Evolutionary conservation across 2,888 invertebrate genomes (phyloP).

Genomic region (Quadroppia sp.): DNA sequence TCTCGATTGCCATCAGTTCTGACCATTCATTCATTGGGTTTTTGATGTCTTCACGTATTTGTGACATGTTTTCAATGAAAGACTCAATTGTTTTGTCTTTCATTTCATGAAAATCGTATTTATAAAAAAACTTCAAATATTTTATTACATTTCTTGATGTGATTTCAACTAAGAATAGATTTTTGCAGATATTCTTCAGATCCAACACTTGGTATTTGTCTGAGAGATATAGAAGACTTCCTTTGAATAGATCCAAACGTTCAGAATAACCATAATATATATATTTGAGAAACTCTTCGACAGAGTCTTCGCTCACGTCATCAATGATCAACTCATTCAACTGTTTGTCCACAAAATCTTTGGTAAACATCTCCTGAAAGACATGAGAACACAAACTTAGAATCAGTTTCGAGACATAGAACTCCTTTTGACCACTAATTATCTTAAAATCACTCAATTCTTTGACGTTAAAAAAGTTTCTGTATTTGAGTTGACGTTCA

Average conservation of each 20-base stretch:
- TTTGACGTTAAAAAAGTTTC: neutral
- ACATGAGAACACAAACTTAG: neutral
- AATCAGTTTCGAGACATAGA: neutral
- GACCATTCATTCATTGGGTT: no score
- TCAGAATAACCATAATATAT: neutral
- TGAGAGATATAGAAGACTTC: neutral
- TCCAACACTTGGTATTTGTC: neutral
- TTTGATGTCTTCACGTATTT: no score
- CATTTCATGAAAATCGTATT: neutral
- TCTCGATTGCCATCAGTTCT: no score
- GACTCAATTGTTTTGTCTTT: neutral
- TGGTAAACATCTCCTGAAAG: neutral
- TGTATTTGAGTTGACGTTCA: neutral
- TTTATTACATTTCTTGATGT: neutral
- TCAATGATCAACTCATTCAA: neutral
- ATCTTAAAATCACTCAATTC: neutral
- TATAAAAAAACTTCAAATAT: neutral
- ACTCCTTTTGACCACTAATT: neutral
- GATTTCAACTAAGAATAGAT: neutral
- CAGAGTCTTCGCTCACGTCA: neutral
- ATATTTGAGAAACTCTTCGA: neutral
- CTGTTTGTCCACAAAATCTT: neutral
- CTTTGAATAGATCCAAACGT: neutral
- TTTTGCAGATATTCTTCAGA: neutral
- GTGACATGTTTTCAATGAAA: neutral